Base-by-base conservation (phyloP, 2,113 vertebrate species). In the Cephalopterus ornatus region DNA sequence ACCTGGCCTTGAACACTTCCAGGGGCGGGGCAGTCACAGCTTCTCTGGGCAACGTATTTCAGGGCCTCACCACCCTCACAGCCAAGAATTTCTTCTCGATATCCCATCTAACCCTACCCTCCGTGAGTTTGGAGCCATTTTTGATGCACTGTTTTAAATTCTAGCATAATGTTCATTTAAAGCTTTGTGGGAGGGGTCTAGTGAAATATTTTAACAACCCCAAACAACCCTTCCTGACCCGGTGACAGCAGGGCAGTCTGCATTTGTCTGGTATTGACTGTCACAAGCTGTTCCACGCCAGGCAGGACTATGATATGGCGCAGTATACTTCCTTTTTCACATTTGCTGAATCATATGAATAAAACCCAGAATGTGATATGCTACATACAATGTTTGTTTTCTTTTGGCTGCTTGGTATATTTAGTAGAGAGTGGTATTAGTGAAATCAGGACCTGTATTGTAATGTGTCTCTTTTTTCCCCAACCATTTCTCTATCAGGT, bases 201-300 rank as follows among this genome's bases (percentile, higher is more conserved):
- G 5, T 37, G 32, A 35, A 22, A 16, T 32, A 32, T 8, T 37
- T 9, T 11, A 11, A 30, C 16, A 23, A 8, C 22, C 65, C 37
- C 44, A 37, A 7, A 20, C 6, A 8, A 0, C 5, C 18, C 17
- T 32, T 59, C 33, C 26, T 19, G 3, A 2, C 2, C 33, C 2
- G n/a, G 3, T 14, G 15, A 4, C 28, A 26, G 18, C 0, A 0
- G 11, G 7, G 24, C 14, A 1, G 23, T 10, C 56, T 12, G 24
- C 13, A 8, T 28, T 8, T 61, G 14, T 35, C 23, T 3, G 7
- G 11, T 16, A 1, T 0, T 21, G 15, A 8, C 50, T 21, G 1
- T 27, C 37, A 16, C 17, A 14, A 41, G 2, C 53, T 56, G n/a
- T 10, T 39, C 58, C 49, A 11, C 1, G 3, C 17, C 5, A 33